These are phyloP conservation scores for Halichoeres trimaculatus DNA, from an alignment of 2,113 vertebrate genomes.

Conservation along the genomic window DNA sequence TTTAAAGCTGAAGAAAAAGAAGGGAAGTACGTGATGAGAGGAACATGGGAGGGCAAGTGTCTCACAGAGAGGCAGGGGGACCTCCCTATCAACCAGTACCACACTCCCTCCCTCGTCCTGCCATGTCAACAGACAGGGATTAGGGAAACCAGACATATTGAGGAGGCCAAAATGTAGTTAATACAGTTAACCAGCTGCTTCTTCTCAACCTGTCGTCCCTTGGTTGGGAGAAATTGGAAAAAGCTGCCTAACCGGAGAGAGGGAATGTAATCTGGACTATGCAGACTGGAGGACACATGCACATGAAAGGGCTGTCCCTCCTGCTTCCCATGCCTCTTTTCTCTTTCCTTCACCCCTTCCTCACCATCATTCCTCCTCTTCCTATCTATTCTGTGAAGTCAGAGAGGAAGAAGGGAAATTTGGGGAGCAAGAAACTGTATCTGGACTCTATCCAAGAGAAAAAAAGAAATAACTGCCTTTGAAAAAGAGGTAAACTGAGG, in stretches of 20 bases:
- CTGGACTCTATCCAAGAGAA: conserved; percentile 42
- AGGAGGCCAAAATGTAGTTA: conserved; percentile 71
- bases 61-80: conserved; percentile 60
- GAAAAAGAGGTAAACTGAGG: conserved; percentile 13
- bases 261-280: conserved; percentile 79
- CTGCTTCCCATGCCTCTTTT: conserved; percentile 61
- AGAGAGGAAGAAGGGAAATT: conserved; percentile 70
- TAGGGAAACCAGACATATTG: conserved; percentile 58
- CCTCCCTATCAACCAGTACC: conserved; percentile 73
- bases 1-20: conserved; percentile 46
- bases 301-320: conserved; percentile 73
- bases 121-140: conserved; percentile 78
- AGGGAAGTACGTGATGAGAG: conserved; percentile 61
- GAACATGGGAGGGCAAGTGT: conserved; percentile 75
- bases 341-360: conserved; percentile 69
- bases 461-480: conserved; percentile 16
- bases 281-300: conserved; percentile 70
- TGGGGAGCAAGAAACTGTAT: conserved; percentile 37
- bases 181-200: conserved; percentile 74
- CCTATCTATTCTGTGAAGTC: conserved; percentile 37
- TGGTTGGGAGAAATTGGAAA: conserved; percentile 74
- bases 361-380: conserved; percentile 54
- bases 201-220: conserved; percentile 72
- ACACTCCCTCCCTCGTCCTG: conserved; percentile 64
- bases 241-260: conserved; percentile 68